Conservation (phyloP, 2,113 vertebrate species). For the Chloroceryle aenea region DNA sequence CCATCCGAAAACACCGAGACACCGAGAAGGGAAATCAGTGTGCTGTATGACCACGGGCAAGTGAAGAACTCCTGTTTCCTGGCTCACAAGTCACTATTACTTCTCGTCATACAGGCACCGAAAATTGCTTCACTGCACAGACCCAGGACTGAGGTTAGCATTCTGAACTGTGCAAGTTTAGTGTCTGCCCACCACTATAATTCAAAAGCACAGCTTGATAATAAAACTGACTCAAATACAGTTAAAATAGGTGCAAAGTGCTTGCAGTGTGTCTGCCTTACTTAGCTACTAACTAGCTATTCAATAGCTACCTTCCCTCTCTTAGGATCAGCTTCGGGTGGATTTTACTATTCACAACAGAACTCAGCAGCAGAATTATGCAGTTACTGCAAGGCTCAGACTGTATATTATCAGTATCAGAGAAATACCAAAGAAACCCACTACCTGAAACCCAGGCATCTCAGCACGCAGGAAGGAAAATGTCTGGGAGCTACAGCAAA, state of each 20-base stretch:
- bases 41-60: constrained; percentile 30
- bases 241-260: background rate
- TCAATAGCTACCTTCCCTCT: background rate
- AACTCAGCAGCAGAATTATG: background rate
- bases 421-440: background rate
- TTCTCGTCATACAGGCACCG: background rate
- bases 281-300: background rate
- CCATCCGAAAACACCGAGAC: constrained; percentile 15
- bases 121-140: background rate
- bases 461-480: background rate
- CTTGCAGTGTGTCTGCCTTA: background rate
- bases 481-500: background rate
- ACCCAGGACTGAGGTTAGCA: background rate
- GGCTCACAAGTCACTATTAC: constrained; percentile 13
- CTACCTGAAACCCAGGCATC: background rate
- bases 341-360: background rate
- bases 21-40: background rate
- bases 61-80: constrained; percentile 19
- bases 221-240: background rate
- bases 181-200: background rate
- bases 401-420: background rate
- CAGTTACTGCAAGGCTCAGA: background rate
- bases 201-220: background rate
- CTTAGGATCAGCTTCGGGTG: background rate
- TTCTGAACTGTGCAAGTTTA: background rate